phyloP scores from a whole-genome alignment of 2,888 invertebrate genomes.

The Microctonus brassicae region DNA sequence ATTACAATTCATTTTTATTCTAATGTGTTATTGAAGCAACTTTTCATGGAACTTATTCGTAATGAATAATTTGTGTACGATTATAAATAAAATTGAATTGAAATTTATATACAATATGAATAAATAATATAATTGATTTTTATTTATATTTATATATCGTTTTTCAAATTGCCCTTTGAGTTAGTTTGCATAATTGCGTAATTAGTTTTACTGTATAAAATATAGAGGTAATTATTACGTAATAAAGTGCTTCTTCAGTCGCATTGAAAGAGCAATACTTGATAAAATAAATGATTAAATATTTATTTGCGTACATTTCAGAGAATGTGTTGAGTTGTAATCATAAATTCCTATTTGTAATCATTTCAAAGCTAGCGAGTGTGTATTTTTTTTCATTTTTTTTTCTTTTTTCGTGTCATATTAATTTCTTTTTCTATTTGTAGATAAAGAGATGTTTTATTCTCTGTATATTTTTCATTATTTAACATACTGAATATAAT shows the following conservation, averaged over 20 bases:
- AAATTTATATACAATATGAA: no score
- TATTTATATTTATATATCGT: no score
- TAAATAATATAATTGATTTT: no score
- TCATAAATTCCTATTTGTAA: slow-evolving; percentile 17
- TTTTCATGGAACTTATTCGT: background rate
- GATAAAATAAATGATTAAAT: background rate
- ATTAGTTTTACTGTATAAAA: slow-evolving; percentile 26
- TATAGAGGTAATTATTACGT: slow-evolving; percentile 31
- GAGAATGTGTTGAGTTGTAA: slow-evolving; percentile 17
- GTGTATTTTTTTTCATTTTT: background rate
- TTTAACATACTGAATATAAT: background rate
- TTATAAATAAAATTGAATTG: no score
- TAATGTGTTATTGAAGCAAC: background rate
- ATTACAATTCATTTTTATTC: background rate
- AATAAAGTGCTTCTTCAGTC: slow-evolving; percentile 17
- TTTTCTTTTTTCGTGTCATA: background rate
- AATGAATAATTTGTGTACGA: background rate
- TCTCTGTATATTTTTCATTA: background rate
- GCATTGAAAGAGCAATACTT: slow-evolving; percentile 6
- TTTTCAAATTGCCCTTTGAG: no score
- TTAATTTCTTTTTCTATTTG: background rate
- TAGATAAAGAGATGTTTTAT: background rate
- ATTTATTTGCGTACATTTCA: background rate
- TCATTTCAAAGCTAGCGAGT: slow-evolving; percentile 4
- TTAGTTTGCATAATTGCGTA: slow-evolving; percentile 37